phyloP scores from a whole-genome alignment of 1,140 invertebrate genomes.

The Zaprionus tsacasi region DNA sequence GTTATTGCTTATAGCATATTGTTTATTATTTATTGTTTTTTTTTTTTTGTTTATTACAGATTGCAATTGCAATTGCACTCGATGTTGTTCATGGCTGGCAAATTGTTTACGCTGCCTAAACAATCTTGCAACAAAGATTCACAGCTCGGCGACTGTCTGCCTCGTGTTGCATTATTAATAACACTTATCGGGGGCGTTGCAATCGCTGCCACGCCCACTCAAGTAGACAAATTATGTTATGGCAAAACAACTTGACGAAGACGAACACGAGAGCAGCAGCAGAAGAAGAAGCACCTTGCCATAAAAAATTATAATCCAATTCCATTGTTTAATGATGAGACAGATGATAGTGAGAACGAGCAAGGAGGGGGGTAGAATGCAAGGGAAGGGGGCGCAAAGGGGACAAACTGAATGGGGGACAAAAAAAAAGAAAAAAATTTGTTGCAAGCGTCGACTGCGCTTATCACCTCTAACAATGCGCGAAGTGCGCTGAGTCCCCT shows the following conservation, averaged over 20 bases:
- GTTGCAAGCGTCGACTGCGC: slow-evolving; percentile 49
- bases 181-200: slow-evolving; percentile 50
- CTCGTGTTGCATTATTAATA: slow-evolving; percentile 62
- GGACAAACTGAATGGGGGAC: background rate
- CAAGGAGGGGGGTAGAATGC: background rate
- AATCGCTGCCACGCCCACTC: slow-evolving; percentile 43
- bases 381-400: slow-evolving; percentile 7
- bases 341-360: background rate
- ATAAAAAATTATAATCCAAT: slow-evolving; percentile 81
- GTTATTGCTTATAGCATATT: slow-evolving; percentile 16
- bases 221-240: slow-evolving; percentile 16
- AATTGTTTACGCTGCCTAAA: slow-evolving; percentile 72
- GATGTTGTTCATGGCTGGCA: slow-evolving; percentile 33
- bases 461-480: slow-evolving; percentile 69
- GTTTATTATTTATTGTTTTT: slow-evolving; percentile 25
- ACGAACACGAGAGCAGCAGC: slow-evolving; percentile 50
- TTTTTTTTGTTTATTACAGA: slow-evolving; percentile 20
- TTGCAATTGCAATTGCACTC: background rate
- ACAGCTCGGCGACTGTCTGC: slow-evolving; percentile 9
- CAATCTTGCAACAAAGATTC: slow-evolving; percentile 48
- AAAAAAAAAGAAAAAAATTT: slow-evolving; percentile 45
- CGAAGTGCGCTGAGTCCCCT: background rate
- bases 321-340: slow-evolving; percentile 68
- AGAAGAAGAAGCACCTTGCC: slow-evolving; percentile 12
- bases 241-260: slow-evolving; percentile 45